phyloP scores from a whole-genome alignment of 2,113 vertebrate genomes.

The Planiliza haematocheilus region DNA sequence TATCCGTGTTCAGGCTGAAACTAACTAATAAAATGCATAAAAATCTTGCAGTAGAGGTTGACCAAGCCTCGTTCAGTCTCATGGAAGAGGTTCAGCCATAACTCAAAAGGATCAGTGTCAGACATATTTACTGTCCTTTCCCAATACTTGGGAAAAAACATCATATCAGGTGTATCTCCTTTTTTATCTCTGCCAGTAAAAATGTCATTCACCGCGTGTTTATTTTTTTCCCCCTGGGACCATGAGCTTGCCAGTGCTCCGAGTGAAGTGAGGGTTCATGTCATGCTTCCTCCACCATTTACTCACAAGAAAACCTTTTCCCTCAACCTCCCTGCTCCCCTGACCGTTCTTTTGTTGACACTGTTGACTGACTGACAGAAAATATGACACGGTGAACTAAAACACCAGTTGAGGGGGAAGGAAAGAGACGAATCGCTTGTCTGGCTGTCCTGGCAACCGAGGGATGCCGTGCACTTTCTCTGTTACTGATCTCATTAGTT shows the following conservation, averaged over 20 bases:
- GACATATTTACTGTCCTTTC: not conserved
- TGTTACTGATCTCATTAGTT: slow-evolving; percentile 26
- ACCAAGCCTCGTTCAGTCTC: not conserved
- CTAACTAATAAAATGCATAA: not conserved
- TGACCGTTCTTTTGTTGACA: slow-evolving; percentile 11
- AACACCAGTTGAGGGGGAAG: not conserved
- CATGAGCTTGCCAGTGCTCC: not conserved
- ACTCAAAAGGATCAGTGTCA: not conserved
- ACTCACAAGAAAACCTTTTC: slow-evolving; percentile 25
- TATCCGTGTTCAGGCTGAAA: no score
- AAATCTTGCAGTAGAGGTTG: not conserved
- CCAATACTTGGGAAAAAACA: not conserved
- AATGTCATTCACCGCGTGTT: not conserved
- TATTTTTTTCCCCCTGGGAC: not conserved
- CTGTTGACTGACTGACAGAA: slow-evolving; percentile 24
- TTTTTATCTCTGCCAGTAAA: slow-evolving; percentile 13
- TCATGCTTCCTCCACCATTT: slow-evolving; percentile 7
- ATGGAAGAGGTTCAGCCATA: not conserved
- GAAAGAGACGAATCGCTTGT: not conserved
- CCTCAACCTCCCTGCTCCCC: slow-evolving; percentile 9
- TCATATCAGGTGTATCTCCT: not conserved
- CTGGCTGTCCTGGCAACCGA: not conserved
- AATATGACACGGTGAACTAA: slow-evolving; percentile 1
- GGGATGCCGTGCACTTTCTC: not conserved
- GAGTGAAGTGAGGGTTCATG: slow-evolving; percentile 5